These are phyloP conservation scores for Acridotheres tristis DNA, from an alignment of 2,797 vertebrate genomes.

Conservation along the genomic window DNA sequence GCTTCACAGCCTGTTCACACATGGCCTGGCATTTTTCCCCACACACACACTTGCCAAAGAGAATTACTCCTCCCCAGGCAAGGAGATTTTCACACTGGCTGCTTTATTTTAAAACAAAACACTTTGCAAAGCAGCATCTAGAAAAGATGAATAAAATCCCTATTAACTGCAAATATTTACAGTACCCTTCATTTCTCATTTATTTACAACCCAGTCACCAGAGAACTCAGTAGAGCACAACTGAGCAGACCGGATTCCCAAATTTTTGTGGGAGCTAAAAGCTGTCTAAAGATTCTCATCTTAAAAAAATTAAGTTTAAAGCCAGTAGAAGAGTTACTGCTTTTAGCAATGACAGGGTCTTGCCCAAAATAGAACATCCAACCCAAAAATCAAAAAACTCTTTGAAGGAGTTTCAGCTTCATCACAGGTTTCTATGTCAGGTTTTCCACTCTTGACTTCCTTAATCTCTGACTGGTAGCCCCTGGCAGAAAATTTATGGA, in stretches of 20 bases:
- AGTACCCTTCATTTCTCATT: background rate
- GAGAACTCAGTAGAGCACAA: background rate
- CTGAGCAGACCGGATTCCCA: background rate
- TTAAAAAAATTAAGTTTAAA: background rate
- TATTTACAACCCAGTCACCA: background rate
- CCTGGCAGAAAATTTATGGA: background rate
- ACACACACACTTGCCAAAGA: background rate
- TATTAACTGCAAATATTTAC: background rate
- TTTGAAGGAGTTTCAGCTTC: background rate
- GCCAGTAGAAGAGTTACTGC: background rate
- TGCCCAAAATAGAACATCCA: background rate
- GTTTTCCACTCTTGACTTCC: background rate
- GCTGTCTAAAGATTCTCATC: background rate
- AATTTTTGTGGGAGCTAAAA: background rate
- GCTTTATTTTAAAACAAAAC: background rate
- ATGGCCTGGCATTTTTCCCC: background rate
- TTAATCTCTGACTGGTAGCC: background rate
- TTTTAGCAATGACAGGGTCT: background rate
- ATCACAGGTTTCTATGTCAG: background rate
- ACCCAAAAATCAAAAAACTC: background rate
- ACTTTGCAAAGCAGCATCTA: background rate
- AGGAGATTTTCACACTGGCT: background rate
- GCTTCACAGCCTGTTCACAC: background rate
- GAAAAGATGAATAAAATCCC: background rate
- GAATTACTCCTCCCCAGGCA: slow-evolving; percentile 6